Base-by-base conservation (phyloP, 2,113 vertebrate genomes). In the Hydrochoerus hydrochaeris region DNA sequence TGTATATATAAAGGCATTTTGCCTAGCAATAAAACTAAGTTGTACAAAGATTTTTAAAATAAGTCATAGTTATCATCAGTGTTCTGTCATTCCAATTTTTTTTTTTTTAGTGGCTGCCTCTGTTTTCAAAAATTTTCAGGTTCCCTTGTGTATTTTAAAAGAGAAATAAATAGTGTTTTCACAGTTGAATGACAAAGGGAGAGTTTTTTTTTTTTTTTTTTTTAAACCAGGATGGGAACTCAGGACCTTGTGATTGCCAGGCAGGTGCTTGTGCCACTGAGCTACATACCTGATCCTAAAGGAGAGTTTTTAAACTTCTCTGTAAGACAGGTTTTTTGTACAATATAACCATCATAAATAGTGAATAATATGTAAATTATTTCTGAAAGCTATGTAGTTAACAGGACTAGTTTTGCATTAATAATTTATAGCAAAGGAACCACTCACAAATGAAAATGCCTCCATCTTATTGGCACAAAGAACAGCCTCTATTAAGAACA, bases 381-480 rank as follows among this genome's bases (percentile, higher is more conserved):
- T 93, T 87, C 67, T 95, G 58, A 83, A 87, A 67, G 3, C 67
- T 93, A 9, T 82, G 58, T 54, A 60, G 41, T 93, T 95, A 91
- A 86, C 44, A 91, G 65, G 65, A 91, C 41, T 90, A 46, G 54
- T 71, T 90, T 81, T 95, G 69, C 5, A 60, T 54, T 83, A 82
- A 85, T 62, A 63, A 77, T 16, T 6, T 46, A 7, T 2, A 19
- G 62, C 14, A 3, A 41, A n/a, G 17, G 46, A 46, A 24, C 26
- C 2, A n/a, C 69, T 90, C 78, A 41, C 65, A 73, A 91, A 65
- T 83, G 44, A 92, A 90, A 77, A 35, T 6, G 3, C 28, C 49
- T 38, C 16, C 32, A 41, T 93, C 75, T 12, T 57, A 12, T n/a
- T 69, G 44, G 14, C 5, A 41, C 16, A 80, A 17, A 52, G 38